Base-by-base conservation (phyloP, 1,140 invertebrate genomes). In the Drosophila eugracilis region DNA sequence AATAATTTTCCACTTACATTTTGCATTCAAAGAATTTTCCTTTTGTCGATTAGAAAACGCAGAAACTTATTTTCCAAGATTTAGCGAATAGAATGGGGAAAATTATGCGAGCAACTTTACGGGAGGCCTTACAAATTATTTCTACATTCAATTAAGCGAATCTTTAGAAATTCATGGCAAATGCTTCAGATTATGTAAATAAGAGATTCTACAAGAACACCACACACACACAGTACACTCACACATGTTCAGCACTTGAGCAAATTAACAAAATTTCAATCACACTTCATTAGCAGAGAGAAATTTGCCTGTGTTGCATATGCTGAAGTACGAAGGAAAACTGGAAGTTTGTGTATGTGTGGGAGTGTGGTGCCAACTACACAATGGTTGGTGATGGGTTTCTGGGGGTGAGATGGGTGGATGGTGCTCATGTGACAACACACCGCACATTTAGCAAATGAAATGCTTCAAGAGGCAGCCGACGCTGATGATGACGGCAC, bases 251-350 rank as follows among this genome's bases (percentile, higher is more conserved):
- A 72, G 59, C 58, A 81, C 78, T 80, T 76, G 78, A 49, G 78
- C 55, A 81, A 73, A 81, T 81, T 81, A 81, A 81, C 78, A 81
- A 81, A 81, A 81, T 81, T 81, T 81, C 78, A 81, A 81, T 81
- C 78, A 80, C 78, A 80, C 78, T 80, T 80, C 77, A 81, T 81
- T 81, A 81, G 78, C 78, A 81, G 57, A 74, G 58, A 47, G 77
- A 72, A 50, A 81, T 81, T 76, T 77, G 47, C 49, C 66, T 72
- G 50, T 48, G 41, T 45, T 59, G 47, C 50, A 63, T 57, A 48
- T 71, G 19, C 41, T 14, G 37, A 14, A 37, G 50, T 12, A 19
- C 12, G 30, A n/a, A n/a, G 42, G 41, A 26, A 50, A 48, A 34
- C 5, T 1, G 28, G 17, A 28, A 34, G 28, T 42, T 50, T 17